phyloP scores from a whole-genome alignment of 2,888 invertebrate species.

The Agrotis clavis region DNA sequence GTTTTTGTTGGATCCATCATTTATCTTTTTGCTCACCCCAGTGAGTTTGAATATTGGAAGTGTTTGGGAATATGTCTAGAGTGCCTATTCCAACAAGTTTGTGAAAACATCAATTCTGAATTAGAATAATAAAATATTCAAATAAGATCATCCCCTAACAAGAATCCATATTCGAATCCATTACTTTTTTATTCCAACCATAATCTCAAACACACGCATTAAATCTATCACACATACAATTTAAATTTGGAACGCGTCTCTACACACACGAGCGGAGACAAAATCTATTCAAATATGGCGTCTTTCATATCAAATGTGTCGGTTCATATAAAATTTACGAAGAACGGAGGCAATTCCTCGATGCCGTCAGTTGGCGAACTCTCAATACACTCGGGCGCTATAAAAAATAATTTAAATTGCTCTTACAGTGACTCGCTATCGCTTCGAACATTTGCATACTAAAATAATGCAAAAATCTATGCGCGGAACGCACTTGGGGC shows the following conservation, averaged over 20 bases:
- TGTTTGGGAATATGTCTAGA: slow-evolving; percentile 14
- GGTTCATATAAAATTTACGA: slow-evolving; percentile 86
- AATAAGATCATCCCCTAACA: slow-evolving; percentile 40
- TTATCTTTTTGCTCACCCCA: slow-evolving; percentile 44
- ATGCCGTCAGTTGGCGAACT: slow-evolving; percentile 81
- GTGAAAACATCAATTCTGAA: not conserved
- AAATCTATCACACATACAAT: slow-evolving; percentile 63
- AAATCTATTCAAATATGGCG: slow-evolving; percentile 70
- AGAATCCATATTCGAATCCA: slow-evolving; percentile 29
- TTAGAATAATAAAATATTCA: slow-evolving; percentile 52
- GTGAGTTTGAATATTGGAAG: slow-evolving; percentile 36
- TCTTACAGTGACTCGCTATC: slow-evolving; percentile 90
- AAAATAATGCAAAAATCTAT: slow-evolving; percentile 91
- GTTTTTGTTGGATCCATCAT: slow-evolving; percentile 56
- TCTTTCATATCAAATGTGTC: slow-evolving; percentile 73
- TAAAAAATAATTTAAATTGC: slow-evolving; percentile 92
- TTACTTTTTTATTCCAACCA: slow-evolving; percentile 38
- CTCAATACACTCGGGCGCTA: slow-evolving; percentile 90
- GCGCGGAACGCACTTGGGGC: slow-evolving; percentile 82
- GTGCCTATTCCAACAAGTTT: not conserved
- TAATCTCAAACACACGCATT: slow-evolving; percentile 54
- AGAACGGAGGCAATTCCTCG: slow-evolving; percentile 80
- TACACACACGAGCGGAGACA: slow-evolving; percentile 62
- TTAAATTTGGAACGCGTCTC: slow-evolving; percentile 67
- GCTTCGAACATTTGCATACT: slow-evolving; percentile 89